Conservation (phyloP, 2,113 vertebrate species). For the Gasterosteus aculeatus region DNA sequence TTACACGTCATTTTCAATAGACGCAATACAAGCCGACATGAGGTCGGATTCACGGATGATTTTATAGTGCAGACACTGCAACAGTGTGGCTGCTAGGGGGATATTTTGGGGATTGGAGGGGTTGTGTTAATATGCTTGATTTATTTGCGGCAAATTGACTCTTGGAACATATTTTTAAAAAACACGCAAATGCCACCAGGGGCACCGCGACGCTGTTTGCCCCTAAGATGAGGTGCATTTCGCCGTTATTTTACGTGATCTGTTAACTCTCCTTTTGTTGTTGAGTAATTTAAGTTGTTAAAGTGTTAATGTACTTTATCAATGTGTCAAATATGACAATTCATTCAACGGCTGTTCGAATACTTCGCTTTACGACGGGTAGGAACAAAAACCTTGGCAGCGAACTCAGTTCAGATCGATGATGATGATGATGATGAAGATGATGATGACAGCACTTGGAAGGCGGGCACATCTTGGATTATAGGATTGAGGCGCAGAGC, state of each 20-base stretch:
- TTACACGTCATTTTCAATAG: background rate
- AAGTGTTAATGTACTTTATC: constrained; percentile 3
- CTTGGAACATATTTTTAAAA: background rate
- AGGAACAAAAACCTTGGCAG: background rate
- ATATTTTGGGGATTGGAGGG: background rate
- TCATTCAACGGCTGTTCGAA: constrained; percentile 27
- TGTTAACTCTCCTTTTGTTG: background rate
- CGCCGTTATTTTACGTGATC: constrained; percentile 4
- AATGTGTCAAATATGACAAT: constrained; percentile 24
- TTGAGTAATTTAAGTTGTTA: constrained; percentile 1
- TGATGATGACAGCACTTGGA: constrained; percentile 33
- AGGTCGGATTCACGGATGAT: background rate
- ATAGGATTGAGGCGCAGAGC: constrained; percentile 25
- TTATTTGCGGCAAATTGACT: background rate
- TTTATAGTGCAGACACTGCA: background rate
- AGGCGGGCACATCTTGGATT: constrained; percentile 24
- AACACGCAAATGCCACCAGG: background rate
- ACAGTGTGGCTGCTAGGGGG: background rate
- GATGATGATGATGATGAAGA: constrained; percentile 17
- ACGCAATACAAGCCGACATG: too few species aligned
- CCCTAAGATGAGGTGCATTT: background rate
- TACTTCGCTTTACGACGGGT: background rate
- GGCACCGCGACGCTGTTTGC: background rate
- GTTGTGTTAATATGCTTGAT: background rate
- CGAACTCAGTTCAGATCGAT: constrained; percentile 29